Percentiles rank a stretch among this genome's conserved stretches.
phyloP scores from a whole-genome alignment of 2,797 vertebrate species.

The Scarus forsteni region DNA sequence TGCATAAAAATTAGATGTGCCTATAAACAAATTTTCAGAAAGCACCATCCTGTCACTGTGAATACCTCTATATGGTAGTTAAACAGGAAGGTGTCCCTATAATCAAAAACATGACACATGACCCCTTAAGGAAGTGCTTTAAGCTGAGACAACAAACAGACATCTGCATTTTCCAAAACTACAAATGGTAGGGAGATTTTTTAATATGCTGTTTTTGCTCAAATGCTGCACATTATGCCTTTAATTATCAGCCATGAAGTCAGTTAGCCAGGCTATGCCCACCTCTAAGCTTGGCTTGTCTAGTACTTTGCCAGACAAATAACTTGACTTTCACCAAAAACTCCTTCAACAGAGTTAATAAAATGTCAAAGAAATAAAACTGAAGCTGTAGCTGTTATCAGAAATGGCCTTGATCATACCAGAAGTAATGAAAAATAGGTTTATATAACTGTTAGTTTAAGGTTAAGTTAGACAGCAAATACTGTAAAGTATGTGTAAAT shows the following conservation, averaged over 20 bases:
- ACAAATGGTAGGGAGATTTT: no score
- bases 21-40: no score
- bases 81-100: no score
- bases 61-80: no score
- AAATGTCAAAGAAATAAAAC: neutral
- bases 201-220: no score
- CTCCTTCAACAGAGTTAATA: constrained; percentile 15
- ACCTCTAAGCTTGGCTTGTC: neutral
- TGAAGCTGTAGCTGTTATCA: constrained; percentile 3
- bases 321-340: constrained; percentile 7
- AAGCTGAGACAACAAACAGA: no score
- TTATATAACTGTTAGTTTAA: constrained; percentile 9
- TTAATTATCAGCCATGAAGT: constrained; percentile 4
- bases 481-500: neutral
- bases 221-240: neutral
- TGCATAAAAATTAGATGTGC: no score
- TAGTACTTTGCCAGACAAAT: constrained; percentile 19
- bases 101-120: no score
- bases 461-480: neutral
- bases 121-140: no score
- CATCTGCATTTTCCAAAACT: no score
- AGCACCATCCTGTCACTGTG: no score
- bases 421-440: constrained; percentile 15
- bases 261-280: constrained; percentile 6
- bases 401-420: constrained; percentile 1